These are phyloP conservation scores for Anolis carolinensis DNA, from an alignment of 2,113 vertebrate species.

Conservation along the genomic window DNA sequence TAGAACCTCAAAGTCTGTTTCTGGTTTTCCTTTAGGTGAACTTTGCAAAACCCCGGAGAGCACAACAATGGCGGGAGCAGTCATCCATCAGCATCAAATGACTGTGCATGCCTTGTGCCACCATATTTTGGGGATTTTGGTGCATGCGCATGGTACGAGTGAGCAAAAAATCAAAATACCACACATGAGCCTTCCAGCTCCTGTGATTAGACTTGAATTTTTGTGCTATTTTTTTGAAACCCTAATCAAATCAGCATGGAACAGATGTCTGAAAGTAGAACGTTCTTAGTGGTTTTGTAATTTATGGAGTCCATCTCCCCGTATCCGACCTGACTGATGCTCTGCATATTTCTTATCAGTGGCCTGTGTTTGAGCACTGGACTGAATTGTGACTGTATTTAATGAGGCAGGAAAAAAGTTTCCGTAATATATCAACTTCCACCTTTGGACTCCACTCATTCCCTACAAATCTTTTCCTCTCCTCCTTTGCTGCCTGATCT, in stretches of 20 bases:
- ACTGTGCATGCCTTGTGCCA: neutral
- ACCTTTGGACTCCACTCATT: conserved; percentile 48
- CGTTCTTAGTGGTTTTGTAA: neutral
- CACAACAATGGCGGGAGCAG: no score
- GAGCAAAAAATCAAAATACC: no score
- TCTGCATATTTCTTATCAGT: neutral
- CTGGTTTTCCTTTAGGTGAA: neutral
- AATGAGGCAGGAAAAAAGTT: conserved; percentile 64
- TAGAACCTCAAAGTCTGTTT: neutral
- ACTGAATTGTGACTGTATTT: conserved; percentile 43
- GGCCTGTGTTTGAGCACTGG: neutral
- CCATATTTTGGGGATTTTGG: neutral
- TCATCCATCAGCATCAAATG: no score
- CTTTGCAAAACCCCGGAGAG: neutral
- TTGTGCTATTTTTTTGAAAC: neutral
- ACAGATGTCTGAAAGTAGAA: neutral
- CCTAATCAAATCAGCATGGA: neutral
- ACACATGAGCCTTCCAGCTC: neutral
- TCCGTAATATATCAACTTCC: conserved; percentile 49
- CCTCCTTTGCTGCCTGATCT: neutral
- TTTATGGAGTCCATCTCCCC: conserved; percentile 24
- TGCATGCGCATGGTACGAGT: neutral
- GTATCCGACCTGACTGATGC: conserved; percentile 44
- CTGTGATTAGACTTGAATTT: neutral
- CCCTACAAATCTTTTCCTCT: conserved; percentile 22